Base-by-base conservation (phyloP, 2,888 invertebrate genomes). In the Phortica magna region DNA sequence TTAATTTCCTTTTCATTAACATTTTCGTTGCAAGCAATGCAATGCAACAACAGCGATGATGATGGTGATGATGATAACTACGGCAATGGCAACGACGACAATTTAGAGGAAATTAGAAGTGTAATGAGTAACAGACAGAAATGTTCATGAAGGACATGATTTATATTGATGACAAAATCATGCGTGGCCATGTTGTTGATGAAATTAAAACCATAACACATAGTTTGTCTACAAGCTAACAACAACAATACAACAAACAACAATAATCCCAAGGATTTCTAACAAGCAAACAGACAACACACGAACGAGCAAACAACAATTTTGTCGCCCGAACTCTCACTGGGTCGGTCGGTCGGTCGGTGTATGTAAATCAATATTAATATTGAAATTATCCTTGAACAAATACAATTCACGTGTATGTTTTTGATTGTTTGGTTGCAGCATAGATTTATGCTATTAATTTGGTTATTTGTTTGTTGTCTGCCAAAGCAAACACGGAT, bases 1-100 rank as follows among this genome's bases (percentile, higher is more conserved):
- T 83, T 83, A 83, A 83, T 83, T 83, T 83, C 83, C 83, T 83
- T 83, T 83, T 83, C 83, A 83, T 83, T 83, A 83, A 82, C 82
- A 83, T 82, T 83, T 83, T 81, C 55, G 70, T 31, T 71, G 48
- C 67, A 9, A 6, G 53, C 55, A 71, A 39, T 14, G 55, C 42
- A 68, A 41, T 31, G 5, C 31, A 31, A 31, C n/a, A 31, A 31
- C 31, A 31, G 31, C 31, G 31, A 31, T 64, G n/a, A 53, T n/a
- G n/a, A 10, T 53, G 12, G 53, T 14, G 53, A 10, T 53, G n/a
- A 10, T 53, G 12, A 53, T 53, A 53, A 31, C 53, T 53, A 53
- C 10, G 53, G 53, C 4, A 48, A 12, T 3, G 48, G 14, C 48
- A 48, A 48, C 48, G 14, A 48, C 81, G 78, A 61, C 22, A 73